Evolutionary conservation across 2,113 vertebrate genomes (phyloP), one percentile per base, ranked within the genome.

Genomic region (Podarcis muralis): DNA sequence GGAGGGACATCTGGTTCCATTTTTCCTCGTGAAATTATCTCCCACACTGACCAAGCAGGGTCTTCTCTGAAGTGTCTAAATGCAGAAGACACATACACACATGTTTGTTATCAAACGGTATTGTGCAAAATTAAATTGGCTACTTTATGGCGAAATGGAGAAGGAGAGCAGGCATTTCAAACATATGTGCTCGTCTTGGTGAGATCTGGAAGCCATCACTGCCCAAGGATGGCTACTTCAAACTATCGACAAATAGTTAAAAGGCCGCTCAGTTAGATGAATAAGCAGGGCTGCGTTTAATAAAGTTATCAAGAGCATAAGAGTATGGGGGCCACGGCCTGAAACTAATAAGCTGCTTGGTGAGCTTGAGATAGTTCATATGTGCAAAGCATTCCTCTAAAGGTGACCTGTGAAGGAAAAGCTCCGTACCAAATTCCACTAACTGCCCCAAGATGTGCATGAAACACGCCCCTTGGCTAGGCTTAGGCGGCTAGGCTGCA

Each of bases 81-180:
- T 57, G 92, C 90, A 94, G 96, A 97, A 96, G 95, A 97, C 95
- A 90, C 93, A 94, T 75, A 68, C 95, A 96, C 96, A 97, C 96
- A 97, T 96, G 97, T 96, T 97, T 97, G 96, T 96, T 97, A 97
- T 97, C 97, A 97, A 97, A 95, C 75, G 94, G 96, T 95, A 95
- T 95, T 96, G 96, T 97, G 95, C 96, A 96, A 96, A 97, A 97
- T 96, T 96, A 97, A 97, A 96, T 95, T 96, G 97, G 96, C 97
- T 97, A 96, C 96, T 97, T 97, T 95, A 96, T 94, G 95, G 96
- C 94, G 94, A 96, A 97, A 95, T 90, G 92, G 95, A 96, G 95
- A 95, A 96, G 96, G 94, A 96, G 93, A 94, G 95, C 93, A 96
- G 94, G 95, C 96, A 95, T 96, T 96, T 96, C 95, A 95, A 95